A percentile compares a stretch with the other conserved stretches of the same genome.
phyloP scores from a whole-genome alignment of 1,140 invertebrate genomes.

The Trichomalopsis sarcophagae region DNA sequence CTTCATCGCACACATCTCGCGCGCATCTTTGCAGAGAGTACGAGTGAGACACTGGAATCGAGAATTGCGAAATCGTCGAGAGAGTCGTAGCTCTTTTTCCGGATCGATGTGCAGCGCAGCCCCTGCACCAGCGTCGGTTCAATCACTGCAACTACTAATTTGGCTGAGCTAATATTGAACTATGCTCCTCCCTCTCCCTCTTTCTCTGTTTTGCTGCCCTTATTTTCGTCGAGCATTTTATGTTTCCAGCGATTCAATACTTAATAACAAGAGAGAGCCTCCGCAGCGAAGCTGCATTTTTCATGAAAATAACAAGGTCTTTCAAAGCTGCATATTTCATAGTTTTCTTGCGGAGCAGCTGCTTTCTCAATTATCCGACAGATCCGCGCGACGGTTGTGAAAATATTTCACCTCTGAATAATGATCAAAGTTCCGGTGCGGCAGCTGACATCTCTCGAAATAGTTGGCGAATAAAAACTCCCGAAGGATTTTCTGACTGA shows the following conservation, averaged over 20 bases:
- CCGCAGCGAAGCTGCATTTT: neutral
- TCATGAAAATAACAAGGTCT: neutral
- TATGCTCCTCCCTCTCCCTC: neutral
- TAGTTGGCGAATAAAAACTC: neutral
- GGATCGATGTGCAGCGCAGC: neutral
- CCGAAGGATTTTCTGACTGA: neutral
- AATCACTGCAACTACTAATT: conserved; percentile 1
- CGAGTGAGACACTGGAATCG: neutral
- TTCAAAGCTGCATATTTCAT: neutral
- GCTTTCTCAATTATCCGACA: neutral
- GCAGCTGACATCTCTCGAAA: neutral
- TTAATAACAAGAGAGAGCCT: neutral
- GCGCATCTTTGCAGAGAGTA: too few species aligned
- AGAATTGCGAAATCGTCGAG: neutral
- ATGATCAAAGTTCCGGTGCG: neutral
- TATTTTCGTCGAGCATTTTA: neutral
- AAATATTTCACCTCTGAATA: neutral
- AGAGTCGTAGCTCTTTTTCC: neutral
- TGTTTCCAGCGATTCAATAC: neutral
- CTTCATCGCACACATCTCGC: too few species aligned
- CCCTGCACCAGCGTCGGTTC: neutral
- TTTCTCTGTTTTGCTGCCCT: neutral
- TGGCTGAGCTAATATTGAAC: neutral
- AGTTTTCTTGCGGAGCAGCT: neutral
- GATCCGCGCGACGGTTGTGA: neutral